Percentiles rank a stretch among this genome's conserved stretches.
Conservation (phyloP, 2,888 invertebrate genomes). For the Noctua pronuba region DNA sequence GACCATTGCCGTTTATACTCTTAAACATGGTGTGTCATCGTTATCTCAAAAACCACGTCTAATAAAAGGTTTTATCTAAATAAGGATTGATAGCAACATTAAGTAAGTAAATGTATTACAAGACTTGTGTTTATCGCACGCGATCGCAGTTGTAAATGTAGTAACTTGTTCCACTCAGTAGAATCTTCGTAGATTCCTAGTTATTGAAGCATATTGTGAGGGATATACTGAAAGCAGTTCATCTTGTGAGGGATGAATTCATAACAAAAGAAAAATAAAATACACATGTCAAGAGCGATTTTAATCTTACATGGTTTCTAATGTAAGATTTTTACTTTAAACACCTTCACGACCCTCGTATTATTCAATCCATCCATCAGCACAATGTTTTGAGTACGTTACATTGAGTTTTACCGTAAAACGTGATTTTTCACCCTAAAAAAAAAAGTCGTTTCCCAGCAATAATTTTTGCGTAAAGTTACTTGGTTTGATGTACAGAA, state of each 20-base stretch:
- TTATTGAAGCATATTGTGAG: neutral
- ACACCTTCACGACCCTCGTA: too few relatives aligned
- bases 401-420: too few relatives aligned
- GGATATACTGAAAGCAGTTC: neutral
- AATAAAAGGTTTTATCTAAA: slow-evolving; percentile 2
- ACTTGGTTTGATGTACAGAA: too few relatives aligned
- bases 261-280: neutral
- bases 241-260: neutral
- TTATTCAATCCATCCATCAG: too few relatives aligned
- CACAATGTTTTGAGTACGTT: too few relatives aligned
- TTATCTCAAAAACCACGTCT: neutral
- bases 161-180: slow-evolving; percentile 3
- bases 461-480: too few relatives aligned
- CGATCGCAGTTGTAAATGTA: slow-evolving; percentile 1
- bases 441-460: too few relatives aligned
- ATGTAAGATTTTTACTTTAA: too few relatives aligned
- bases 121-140: neutral
- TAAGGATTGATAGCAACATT: neutral
- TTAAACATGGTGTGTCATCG: neutral
- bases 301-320: too few relatives aligned
- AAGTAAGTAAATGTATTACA: neutral
- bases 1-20: neutral
- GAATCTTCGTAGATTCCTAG: neutral
- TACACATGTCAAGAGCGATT: neutral
- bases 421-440: too few relatives aligned